These are phyloP conservation scores for Columba guinea DNA, from an alignment of 2,797 vertebrate genomes.

Conservation along the genomic window DNA sequence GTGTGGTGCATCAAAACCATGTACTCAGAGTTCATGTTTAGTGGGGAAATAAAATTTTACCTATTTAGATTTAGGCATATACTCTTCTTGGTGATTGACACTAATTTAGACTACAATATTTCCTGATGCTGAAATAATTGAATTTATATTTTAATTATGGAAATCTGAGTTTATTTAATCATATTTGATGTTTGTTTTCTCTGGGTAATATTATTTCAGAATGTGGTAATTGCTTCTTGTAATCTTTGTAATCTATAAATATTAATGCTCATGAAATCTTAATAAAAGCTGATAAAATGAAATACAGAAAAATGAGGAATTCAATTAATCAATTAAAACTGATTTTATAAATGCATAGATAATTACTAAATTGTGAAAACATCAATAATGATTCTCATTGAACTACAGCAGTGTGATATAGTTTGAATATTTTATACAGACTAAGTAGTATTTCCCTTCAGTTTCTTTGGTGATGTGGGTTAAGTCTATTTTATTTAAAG, in stretches of 20 bases:
- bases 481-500: background rate
- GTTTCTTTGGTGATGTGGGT: background rate
- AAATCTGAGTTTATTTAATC: background rate
- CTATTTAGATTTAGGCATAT: background rate
- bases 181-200: constrained; percentile 23
- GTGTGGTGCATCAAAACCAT: background rate
- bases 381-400: background rate
- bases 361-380: constrained; percentile 42
- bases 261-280: constrained; percentile 22
- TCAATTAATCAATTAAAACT: constrained; percentile 39
- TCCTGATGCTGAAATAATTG: background rate
- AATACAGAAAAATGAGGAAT: constrained; percentile 23
- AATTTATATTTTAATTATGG: background rate
- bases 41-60: background rate
- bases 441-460: background rate
- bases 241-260: constrained; percentile 48
- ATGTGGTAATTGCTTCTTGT: constrained; percentile 42
- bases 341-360: constrained; percentile 30
- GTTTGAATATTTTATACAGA: background rate
- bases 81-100: background rate
- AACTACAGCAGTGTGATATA: background rate
- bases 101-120: background rate
- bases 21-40: background rate
- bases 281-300: constrained; percentile 7
- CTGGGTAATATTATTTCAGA: constrained; percentile 1